Percentiles rank a stretch among this genome's conserved stretches.
These are phyloP conservation scores for Carabus problematicus DNA, from an alignment of 2,888 invertebrate genomes.

Conservation along the genomic window DNA sequence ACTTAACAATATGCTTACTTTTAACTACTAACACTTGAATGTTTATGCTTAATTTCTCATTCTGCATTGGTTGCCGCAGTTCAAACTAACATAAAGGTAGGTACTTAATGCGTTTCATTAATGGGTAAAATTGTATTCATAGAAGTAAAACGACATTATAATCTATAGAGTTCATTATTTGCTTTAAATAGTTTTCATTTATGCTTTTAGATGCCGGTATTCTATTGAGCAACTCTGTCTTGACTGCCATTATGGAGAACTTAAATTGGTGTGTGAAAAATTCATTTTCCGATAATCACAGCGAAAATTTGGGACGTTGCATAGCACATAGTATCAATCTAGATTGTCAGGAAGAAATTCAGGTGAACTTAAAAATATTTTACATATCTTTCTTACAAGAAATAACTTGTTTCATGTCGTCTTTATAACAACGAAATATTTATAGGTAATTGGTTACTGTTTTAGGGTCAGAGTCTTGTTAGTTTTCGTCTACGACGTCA, in stretches of 20 bases:
- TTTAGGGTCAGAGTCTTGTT: conserved; percentile 58
- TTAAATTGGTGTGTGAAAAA: conserved; percentile 91
- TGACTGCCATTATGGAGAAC: conserved; percentile 77
- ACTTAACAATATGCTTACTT: conserved; percentile 17
- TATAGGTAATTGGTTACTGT: conserved; percentile 50
- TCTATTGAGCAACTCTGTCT: conserved; percentile 84
- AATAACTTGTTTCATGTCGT: too few relatives aligned
- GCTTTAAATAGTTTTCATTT: conserved; percentile 48
- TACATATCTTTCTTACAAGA: too few relatives aligned
- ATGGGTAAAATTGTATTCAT: too few relatives aligned
- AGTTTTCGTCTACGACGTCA: conserved; percentile 60
- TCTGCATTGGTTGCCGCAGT: conserved; percentile 2
- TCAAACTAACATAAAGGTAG: conserved; percentile 34
- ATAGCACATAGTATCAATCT: conserved; percentile 74
- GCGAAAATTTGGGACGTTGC: conserved; percentile 89
- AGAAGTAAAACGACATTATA: too few relatives aligned
- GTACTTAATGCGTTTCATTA: background rate
- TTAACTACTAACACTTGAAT: too few relatives aligned
- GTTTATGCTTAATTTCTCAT: conserved; percentile 12
- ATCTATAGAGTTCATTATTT: conserved; percentile 43
- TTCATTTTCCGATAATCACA: conserved; percentile 81
- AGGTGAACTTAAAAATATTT: conserved; percentile 56
- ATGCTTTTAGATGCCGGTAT: conserved; percentile 79
- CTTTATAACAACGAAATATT: conserved; percentile 45
- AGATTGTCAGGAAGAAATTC: conserved; percentile 66